Percentiles rank a stretch among this genome's conserved stretches.
These are phyloP conservation scores for Drosophila glabriapex DNA, from an alignment of 2,888 invertebrate species.

Conservation along the genomic window DNA sequence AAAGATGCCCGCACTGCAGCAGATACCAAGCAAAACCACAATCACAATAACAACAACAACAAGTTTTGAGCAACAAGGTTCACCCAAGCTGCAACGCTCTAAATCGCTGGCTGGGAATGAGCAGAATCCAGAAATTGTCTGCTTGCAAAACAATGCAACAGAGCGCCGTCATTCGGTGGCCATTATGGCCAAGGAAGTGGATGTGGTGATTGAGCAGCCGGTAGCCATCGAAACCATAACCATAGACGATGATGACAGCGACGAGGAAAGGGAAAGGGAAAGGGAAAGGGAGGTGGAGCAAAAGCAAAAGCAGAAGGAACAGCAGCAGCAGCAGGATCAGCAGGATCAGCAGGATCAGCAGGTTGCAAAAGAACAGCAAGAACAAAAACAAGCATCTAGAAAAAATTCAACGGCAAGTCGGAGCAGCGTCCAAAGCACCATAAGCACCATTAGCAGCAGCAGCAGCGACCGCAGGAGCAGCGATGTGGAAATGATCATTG, in stretches of 20 bases:
- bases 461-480: constrained; percentile 52
- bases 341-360: neutral
- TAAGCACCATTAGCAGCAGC: constrained; percentile 49
- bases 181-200: constrained; percentile 69
- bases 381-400: constrained; percentile 26
- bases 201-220: constrained; percentile 55
- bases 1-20: constrained; percentile 22
- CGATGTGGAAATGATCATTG: constrained; percentile 60
- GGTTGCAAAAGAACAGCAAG: neutral
- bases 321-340: neutral
- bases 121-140: neutral
- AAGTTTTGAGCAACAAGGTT: neutral
- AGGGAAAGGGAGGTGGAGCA: constrained; percentile 5
- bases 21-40: neutral
- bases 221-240: constrained; percentile 69
- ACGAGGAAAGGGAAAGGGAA: constrained; percentile 39
- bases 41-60: neutral
- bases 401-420: constrained; percentile 47
- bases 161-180: constrained; percentile 69
- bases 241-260: constrained; percentile 68
- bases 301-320: constrained; percentile 7
- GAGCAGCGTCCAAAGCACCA: constrained; percentile 25
- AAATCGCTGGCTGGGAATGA: constrained; percentile 56
- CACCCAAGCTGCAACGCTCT: constrained; percentile 60
- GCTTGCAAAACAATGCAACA: constrained; percentile 8